Evolutionary conservation across 2,113 vertebrate genomes (phyloP), one percentile per base, ranked within the genome.

Genomic region (Coturnix japonica): DNA sequence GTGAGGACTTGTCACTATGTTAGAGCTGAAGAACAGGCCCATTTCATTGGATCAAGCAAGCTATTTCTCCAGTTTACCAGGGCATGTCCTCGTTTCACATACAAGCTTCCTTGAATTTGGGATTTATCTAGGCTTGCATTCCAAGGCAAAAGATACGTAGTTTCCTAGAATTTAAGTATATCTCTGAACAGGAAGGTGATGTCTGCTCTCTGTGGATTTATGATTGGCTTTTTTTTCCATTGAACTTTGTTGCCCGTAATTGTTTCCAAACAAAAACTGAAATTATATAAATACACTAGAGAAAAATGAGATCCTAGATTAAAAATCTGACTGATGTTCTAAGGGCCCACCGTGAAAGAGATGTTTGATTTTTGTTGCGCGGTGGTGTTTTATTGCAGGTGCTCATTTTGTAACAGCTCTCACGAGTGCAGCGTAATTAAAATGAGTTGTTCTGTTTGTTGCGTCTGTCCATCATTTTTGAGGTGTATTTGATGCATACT

Each of bases 321-420:
- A 81, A 66, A 91, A 79, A 70, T 60, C 30, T 67, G 28, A 63
- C 26, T 66, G 28, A 25, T 77, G 15, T 64, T 76, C 47, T 35
- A 84, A 43, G 8, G 2, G 1, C 47, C 10, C 56, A 61, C 8
- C 41, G 66, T 43, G 33, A 73, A 51, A 67, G n/a, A 21, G 7
- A 17, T 8, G 28, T 87, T 75, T 56, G 9, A 0, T 3, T 83
- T 88, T 85, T 47, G 17, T 92, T 53, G 19, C 46, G 22, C n/a
- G 37, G 56, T 91, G 33, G 51, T 91, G 69, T 78, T 86, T 79
- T 86, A 56, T 73, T 93, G 53, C 57, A 22, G 49, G 19, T 86
- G 53, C 65, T 86, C 25, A 20, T 84, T 95, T 77, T 69, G 21
- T 57, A 75, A 83, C 44, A 65, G 54, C 16, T 87, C 7, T 73